Percentiles rank a stretch among this genome's conserved stretches.
Evolutionary conservation across 2,888 invertebrate genomes (phyloP).

Genomic region (Yponomeuta cagnagella): DNA sequence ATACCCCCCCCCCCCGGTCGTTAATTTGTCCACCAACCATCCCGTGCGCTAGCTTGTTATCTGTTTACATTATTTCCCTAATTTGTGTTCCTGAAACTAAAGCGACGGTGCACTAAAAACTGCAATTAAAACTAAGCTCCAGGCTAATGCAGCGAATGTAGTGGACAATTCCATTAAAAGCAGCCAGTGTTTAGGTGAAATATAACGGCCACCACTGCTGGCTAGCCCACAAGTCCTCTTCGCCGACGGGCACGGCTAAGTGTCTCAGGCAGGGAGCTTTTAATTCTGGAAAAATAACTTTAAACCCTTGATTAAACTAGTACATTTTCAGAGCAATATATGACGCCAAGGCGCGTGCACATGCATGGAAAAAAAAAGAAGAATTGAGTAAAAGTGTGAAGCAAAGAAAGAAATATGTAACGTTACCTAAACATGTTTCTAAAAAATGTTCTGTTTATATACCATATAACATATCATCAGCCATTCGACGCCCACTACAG

Average conservation of each 20-base stretch:
- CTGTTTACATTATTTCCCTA: background rate
- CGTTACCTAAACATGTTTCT: too few relatives aligned
- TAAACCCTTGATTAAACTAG: constrained; percentile 22
- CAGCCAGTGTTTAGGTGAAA: background rate
- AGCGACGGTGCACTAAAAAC: background rate
- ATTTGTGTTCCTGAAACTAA: background rate
- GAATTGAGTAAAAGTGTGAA: too few relatives aligned
- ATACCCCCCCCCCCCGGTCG: too few relatives aligned
- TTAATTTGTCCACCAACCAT: too few relatives aligned
- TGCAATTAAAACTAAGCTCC: background rate
- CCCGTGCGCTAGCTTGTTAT: background rate
- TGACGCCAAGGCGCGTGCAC: background rate
- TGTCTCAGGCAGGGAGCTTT: constrained; percentile 6
- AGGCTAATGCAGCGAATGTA: background rate
- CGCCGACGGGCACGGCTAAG: background rate
- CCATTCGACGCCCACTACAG: too few relatives aligned
- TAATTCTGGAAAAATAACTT: constrained; percentile 20
- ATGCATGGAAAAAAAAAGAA: too few relatives aligned
- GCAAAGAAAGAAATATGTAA: too few relatives aligned
- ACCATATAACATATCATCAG: too few relatives aligned
- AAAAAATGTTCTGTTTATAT: too few relatives aligned
- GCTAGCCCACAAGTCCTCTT: background rate
- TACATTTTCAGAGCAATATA: constrained; percentile 13
- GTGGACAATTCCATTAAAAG: background rate
- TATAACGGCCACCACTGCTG: background rate